Evolutionary conservation across 2,888 invertebrate genomes (phyloP).

Genomic region (Electrophaes corylata): DNA sequence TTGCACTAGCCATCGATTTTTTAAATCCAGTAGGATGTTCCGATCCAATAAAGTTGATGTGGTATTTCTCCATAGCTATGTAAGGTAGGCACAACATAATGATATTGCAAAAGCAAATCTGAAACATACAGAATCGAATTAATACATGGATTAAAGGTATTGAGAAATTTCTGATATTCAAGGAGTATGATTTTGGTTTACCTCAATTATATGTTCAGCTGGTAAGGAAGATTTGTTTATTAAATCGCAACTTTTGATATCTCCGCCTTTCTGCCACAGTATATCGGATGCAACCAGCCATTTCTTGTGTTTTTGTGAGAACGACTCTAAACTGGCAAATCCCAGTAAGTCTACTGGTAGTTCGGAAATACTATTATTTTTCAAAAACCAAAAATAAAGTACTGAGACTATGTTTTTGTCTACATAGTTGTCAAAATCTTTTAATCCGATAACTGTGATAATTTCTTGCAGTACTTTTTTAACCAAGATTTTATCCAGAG

Average conservation of each 20-base stretch:
- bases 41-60: constrained; percentile 47
- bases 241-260: constrained; percentile 55
- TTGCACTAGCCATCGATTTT: constrained; percentile 49
- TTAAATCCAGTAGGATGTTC: constrained; percentile 44
- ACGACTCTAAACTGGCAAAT: constrained; percentile 57
- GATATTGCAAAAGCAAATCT: constrained; percentile 69
- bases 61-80: constrained; percentile 65
- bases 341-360: constrained; percentile 74
- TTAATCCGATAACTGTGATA: constrained; percentile 48
- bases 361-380: constrained; percentile 59
- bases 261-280: constrained; percentile 65
- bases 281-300: constrained; percentile 76
- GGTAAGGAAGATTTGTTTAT: constrained; percentile 48
- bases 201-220: constrained; percentile 46
- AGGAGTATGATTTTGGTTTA: constrained; percentile 4
- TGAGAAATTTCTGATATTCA: background rate
- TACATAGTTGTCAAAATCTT: constrained; percentile 60
- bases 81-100: constrained; percentile 69
- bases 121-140: constrained; percentile 45
- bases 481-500: constrained; percentile 67
- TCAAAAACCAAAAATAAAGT: constrained; percentile 76
- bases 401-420: constrained; percentile 75
- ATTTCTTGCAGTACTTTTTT: constrained; percentile 73
- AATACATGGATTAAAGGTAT: background rate
- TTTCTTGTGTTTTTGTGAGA: constrained; percentile 72